Conservation (phyloP, 2,888 invertebrate species). For the Lycophotia porphyrea region DNA sequence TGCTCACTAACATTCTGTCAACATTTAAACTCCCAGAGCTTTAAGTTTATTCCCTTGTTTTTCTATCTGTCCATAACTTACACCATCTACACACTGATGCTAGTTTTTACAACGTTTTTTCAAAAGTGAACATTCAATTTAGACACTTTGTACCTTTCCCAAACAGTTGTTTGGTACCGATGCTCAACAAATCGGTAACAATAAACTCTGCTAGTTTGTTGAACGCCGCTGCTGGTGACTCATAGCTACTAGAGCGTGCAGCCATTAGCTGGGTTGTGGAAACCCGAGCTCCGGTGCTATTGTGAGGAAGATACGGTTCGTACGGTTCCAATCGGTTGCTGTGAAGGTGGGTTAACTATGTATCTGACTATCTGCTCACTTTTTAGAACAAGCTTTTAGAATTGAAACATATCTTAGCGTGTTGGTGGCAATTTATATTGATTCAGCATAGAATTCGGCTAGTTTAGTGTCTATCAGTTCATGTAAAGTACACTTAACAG, state of each 20-base stretch:
- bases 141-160: constrained; percentile 3
- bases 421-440: not conserved
- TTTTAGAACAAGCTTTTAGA: not conserved
- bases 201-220: constrained; percentile 53
- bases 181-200: constrained; percentile 45
- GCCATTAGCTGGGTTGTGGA: constrained; percentile 54
- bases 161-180: constrained; percentile 17
- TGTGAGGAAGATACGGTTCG: constrained; percentile 52
- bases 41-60: too few species aligned
- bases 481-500: not conserved
- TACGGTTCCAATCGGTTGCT: constrained; percentile 36
- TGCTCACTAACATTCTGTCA: too few species aligned
- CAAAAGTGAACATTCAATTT: not conserved
- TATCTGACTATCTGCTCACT: not conserved
- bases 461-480: not conserved
- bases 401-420: not conserved
- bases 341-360: not conserved
- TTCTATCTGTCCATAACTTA: too few species aligned
- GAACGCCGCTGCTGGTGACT: constrained; percentile 41
- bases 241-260: constrained; percentile 61
- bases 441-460: not conserved
- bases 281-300: constrained; percentile 36
- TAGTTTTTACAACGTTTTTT: too few species aligned
- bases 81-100: too few species aligned
- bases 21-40: too few species aligned